Base-by-base conservation (phyloP, 2,113 vertebrate genomes). In the Leuciscus idus region DNA sequence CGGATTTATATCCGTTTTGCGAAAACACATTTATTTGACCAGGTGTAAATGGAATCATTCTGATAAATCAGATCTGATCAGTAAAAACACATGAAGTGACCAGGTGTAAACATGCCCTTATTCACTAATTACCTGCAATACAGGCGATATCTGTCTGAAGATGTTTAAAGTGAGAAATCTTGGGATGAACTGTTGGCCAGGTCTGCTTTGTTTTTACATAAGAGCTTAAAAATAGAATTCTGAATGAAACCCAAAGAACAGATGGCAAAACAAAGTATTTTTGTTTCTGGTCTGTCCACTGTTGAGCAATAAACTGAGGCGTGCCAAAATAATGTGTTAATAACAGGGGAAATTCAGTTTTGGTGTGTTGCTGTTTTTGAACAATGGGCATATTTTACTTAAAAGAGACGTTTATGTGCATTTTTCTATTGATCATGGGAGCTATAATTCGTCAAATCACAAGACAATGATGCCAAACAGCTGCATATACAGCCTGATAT, bases 141-240 rank as follows among this genome's bases (percentile, higher is more conserved):
- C 72, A 74, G 72, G 12, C 4, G 0, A 1, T 8, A 13, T 26
- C 23, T 26, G 12, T 46, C 72, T 13, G 72, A 73, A 48, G 12
- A 75, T 1, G 1, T 75, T 48, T 75, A 75, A 7, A 26, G n/a
- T 9, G 11, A 48, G 72, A 43, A 26, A 26, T 62, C 61, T 11
- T 62, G n/a, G 61, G n/a, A 62, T 0, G 0, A 75, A 48, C 8
- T 13, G 13, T 48, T 48, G 72, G 72, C 72, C 23, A 26, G 72
- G 11, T 48, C 5, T 75, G 72, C 72, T 75, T 75, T 75, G n/a
- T 48, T 75, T 74, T 75, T 26, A 28, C 43, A 74, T 50, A 48
- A 50, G n/a, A 28, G 73, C 43, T 48, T 74, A 50, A 75, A 74
- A 75, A 75, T 50, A 50, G 73, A 50, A 28, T 50, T 75, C 6